These are phyloP conservation scores for Pristionchus arcanus DNA, from an alignment of 2,888 invertebrate genomes.

Conservation along the genomic window DNA sequence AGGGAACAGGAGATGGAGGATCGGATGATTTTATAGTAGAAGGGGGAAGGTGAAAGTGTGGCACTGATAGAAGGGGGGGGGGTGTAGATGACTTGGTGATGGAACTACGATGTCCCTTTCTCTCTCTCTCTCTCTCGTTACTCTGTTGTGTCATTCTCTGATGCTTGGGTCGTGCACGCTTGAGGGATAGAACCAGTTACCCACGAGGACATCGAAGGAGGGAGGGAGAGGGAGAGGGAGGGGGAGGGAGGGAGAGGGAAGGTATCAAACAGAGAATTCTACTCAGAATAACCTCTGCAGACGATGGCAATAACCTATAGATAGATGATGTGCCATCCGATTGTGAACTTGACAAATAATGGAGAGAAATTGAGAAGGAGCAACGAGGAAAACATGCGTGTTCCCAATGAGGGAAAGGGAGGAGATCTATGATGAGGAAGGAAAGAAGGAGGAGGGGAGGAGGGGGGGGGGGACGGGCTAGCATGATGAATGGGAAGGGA, in stretches of 20 bases:
- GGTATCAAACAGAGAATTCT: neutral
- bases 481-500: neutral
- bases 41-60: neutral
- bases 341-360: slow-evolving; percentile 17
- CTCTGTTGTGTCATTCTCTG: neutral
- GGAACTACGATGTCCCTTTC: neutral
- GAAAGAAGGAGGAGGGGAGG: neutral
- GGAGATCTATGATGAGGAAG: neutral
- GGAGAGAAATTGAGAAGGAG: slow-evolving; percentile 3
- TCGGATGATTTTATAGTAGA: neutral
- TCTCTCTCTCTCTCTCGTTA: neutral
- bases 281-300: neutral
- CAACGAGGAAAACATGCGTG: neutral
- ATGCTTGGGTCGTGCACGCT: slow-evolving; percentile 10
- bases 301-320: neutral
- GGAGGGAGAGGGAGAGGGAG: too few species aligned
- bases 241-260: too few species aligned
- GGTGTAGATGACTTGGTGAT: neutral
- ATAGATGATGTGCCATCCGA: neutral
- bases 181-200: slow-evolving; percentile 2
- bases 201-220: neutral
- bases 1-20: neutral
- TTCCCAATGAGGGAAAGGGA: neutral
- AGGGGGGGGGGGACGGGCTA: neutral
- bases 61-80: neutral